Conservation (phyloP, 1,140 invertebrate genomes). For the Atta colombica region DNA sequence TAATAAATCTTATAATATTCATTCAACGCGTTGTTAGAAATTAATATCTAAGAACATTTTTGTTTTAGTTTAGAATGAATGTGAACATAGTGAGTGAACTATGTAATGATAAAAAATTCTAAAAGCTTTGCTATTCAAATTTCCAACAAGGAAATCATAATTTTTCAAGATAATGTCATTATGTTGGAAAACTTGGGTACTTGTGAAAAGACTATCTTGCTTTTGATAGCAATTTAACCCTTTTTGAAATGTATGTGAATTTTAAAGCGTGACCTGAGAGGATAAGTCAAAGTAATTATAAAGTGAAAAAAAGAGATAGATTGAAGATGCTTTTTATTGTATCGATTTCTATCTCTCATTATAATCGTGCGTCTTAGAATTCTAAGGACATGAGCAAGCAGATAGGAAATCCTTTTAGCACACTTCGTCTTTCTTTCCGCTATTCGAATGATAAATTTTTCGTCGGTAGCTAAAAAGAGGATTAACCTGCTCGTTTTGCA, state of each 20-base stretch:
- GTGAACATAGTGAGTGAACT: not conserved
- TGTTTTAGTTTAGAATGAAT: not conserved
- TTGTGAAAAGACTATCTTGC: not conserved
- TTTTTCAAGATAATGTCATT: not conserved
- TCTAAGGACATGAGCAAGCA: not conserved
- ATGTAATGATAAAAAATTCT: not conserved
- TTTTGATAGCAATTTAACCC: not conserved
- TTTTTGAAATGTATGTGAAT: conserved; percentile 19
- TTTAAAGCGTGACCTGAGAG: not conserved
- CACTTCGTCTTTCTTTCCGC: not conserved
- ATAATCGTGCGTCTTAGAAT: conserved; percentile 23
- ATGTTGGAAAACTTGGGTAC: not conserved
- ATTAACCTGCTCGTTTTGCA: not conserved
- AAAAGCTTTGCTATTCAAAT: not conserved
- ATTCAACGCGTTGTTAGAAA: not conserved
- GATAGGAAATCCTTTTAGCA: conserved; percentile 29
- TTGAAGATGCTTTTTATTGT: not conserved
- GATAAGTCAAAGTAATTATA: conserved; percentile 8
- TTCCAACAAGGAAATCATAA: not conserved
- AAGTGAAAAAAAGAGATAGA: not conserved
- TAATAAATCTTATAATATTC: not conserved
- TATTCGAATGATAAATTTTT: conserved; percentile 29
- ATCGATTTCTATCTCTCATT: conserved; percentile 34
- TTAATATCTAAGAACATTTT: not conserved
- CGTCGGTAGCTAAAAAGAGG: not conserved